Conservation (phyloP, 2,797 vertebrate genomes). For the Scolopax bukidnonensis region DNA sequence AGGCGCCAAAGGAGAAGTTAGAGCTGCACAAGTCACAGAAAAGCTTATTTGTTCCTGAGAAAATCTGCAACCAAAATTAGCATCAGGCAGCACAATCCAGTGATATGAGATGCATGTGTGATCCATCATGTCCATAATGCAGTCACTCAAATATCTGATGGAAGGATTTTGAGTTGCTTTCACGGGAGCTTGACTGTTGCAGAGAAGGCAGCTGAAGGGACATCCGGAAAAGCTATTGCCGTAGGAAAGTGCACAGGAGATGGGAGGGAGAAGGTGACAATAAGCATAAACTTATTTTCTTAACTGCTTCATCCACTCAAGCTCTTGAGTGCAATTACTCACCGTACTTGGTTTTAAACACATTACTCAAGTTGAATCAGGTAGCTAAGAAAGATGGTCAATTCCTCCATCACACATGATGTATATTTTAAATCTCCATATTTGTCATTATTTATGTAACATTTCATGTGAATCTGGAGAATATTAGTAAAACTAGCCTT, state of each 20-base stretch:
- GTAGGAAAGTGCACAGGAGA: neutral
- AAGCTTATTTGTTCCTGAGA: neutral
- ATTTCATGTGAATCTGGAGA: neutral
- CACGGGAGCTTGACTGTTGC: neutral
- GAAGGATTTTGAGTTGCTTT: neutral
- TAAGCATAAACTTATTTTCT: neutral
- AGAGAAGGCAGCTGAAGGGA: neutral
- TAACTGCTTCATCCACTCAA: neutral
- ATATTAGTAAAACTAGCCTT: neutral
- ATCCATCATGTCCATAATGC: neutral
- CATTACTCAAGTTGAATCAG: neutral
- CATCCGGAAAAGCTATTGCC: fast-evolving
- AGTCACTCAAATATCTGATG: neutral
- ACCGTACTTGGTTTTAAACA: neutral
- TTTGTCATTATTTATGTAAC: conserved; percentile 12
- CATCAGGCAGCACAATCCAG: neutral
- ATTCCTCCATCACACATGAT: neutral
- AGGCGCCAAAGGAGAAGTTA: neutral
- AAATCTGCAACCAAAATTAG: neutral
- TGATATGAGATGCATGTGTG: neutral
- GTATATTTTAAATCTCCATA: neutral
- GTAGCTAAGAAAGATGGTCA: neutral
- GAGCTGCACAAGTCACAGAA: neutral
- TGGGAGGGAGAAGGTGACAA: neutral
- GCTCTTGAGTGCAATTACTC: neutral